Evolutionary conservation across 2,113 vertebrate species (phyloP), one percentile per base, ranked within the genome.

Genomic region (Percopsis transmontana): DNA sequence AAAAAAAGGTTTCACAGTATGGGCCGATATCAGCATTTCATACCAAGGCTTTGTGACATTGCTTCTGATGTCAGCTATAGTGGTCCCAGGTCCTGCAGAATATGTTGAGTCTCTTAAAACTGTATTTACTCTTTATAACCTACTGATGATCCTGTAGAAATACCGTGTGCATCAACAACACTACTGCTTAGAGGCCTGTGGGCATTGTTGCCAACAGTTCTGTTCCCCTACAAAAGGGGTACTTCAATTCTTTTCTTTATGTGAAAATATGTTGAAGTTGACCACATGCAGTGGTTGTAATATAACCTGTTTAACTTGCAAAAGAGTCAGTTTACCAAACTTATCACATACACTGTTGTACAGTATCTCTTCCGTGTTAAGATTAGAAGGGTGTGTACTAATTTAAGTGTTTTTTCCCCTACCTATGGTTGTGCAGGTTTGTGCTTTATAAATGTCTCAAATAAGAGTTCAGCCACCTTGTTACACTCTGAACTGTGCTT

Each of bases 401-500:
- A 38, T 55, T 52, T 64, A 48, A 72, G 79, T 83, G 71, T 84
- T 86, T 66, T 68, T 50, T 47, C 78, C 18, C 38, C 18, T 55
- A 16, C 16, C 10, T 60, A 50, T 14, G 60, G 64, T 72, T 18
- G 74, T 13, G 68, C 77, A 74, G 76, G 78, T 82, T 77, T 54
- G 40, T 87, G 62, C 58, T 62, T 77, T 53, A 41, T 1, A 68
- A 68, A 58, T 67, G 76, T 4, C 19, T 33, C 23, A 58, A 21
- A 51, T 27, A 24, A 23, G 50, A 42, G 56, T 68, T 38, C 14
- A 52, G 44, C 38, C 86, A 62, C 77, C 88, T 84, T 88, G 77
- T 48, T 56, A 55, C 70, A 76, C 57, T 82, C 88, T 70, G 88
- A 87, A 88, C 88, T 91, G 93, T 95, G 88, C 95, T 97, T 97